phyloP scores from a whole-genome alignment of 1,140 invertebrate species.

The Calephelis nemesis region DNA sequence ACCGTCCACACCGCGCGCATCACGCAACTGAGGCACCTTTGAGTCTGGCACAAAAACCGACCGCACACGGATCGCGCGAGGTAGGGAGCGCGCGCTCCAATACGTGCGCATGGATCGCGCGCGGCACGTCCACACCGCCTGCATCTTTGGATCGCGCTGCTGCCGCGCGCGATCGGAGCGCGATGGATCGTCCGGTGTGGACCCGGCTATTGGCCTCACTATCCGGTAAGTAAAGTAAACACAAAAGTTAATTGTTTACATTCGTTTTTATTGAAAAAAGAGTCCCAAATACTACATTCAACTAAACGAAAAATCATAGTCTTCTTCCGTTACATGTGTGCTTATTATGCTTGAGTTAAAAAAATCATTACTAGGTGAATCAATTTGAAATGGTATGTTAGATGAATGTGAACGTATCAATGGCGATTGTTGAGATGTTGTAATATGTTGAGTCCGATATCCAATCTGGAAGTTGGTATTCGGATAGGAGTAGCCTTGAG shows the following conservation, averaged over 20 bases:
- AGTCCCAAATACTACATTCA: slow-evolving; percentile 30
- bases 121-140: too few species aligned
- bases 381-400: slow-evolving; percentile 21
- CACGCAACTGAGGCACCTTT: slow-evolving; percentile 32
- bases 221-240: slow-evolving; percentile 11
- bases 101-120: too few species aligned
- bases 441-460: slow-evolving; percentile 38
- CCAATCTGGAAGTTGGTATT: slow-evolving; percentile 28
- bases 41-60: slow-evolving; percentile 30
- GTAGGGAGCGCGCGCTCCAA: neutral
- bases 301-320: slow-evolving; percentile 29
- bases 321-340: slow-evolving; percentile 34
- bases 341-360: slow-evolving; percentile 36
- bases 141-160: too few species aligned
- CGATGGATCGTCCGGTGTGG: too few species aligned
- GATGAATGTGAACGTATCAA: slow-evolving; percentile 34
- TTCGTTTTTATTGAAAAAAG: slow-evolving; percentile 24
- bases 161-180: too few species aligned
- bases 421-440: slow-evolving; percentile 36
- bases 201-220: slow-evolving; percentile 6
- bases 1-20: slow-evolving; percentile 29
- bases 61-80: slow-evolving; percentile 12
- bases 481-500: slow-evolving; percentile 27
- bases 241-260: neutral
- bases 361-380: slow-evolving; percentile 33